Percentiles rank a stretch among this genome's conserved stretches.
phyloP scores from a whole-genome alignment of 2,888 invertebrate genomes.

The Heliconius ethilla region DNA sequence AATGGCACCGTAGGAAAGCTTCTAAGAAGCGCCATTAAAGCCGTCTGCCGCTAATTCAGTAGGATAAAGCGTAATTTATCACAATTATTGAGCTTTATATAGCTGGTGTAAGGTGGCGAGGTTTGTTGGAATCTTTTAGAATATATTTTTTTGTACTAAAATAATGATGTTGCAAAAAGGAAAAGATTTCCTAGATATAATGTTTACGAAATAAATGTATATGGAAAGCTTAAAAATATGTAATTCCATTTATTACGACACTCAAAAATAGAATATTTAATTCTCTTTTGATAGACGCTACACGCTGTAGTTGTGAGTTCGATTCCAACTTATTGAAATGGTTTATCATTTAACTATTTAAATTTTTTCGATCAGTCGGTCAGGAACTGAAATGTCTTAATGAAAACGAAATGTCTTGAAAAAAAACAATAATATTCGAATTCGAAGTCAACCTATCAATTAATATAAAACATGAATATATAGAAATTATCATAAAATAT shows the following conservation, averaged over 20 bases:
- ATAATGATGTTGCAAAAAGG: neutral
- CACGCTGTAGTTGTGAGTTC: too few relatives aligned
- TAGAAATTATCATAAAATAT: too few relatives aligned
- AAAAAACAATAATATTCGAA: too few relatives aligned
- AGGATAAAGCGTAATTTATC: constrained; percentile 73
- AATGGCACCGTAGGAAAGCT: constrained; percentile 55
- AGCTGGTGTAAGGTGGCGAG: constrained; percentile 41
- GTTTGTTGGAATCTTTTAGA: constrained; percentile 3
- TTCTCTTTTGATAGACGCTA: too few relatives aligned
- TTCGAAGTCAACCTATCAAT: too few relatives aligned
- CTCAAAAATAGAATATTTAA: neutral
- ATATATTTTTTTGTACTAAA: constrained; percentile 1
- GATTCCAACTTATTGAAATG: too few relatives aligned
- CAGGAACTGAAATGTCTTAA: neutral
- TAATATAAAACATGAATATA: too few relatives aligned
- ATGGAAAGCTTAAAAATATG: neutral
- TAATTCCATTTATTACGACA: neutral
- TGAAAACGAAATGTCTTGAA: neutral
- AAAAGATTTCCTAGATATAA: neutral
- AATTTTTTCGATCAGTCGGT: too few relatives aligned
- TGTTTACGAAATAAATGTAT: neutral
- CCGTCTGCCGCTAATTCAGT: constrained; percentile 68
- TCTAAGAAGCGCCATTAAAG: constrained; percentile 70
- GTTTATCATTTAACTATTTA: neutral
- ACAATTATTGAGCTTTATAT: constrained; percentile 70